These are phyloP conservation scores for Phalera bucephala DNA, from an alignment of 2,888 invertebrate genomes.

Conservation along the genomic window DNA sequence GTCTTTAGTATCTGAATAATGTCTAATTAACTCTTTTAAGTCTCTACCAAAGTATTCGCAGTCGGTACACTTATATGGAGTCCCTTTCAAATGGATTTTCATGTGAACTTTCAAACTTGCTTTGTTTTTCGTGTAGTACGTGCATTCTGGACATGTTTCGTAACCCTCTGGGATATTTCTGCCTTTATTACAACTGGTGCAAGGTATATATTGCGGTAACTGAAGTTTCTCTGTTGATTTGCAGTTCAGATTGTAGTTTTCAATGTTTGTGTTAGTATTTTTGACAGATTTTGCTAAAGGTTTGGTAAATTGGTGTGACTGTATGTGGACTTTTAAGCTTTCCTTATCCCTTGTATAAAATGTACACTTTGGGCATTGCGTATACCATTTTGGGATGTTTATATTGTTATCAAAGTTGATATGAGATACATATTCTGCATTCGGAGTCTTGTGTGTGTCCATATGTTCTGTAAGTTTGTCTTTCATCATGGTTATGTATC, in stretches of 20 bases:
- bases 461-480: slow-evolving; percentile 6
- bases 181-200: slow-evolving; percentile 3
- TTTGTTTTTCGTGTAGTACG: slow-evolving; percentile 7
- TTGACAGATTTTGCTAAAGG: no score
- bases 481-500: slow-evolving; percentile 16
- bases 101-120: slow-evolving; percentile 16
- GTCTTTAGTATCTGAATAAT: slow-evolving; percentile 13
- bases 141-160: slow-evolving; percentile 13
- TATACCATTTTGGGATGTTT: no score
- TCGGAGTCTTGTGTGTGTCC: slow-evolving; percentile 1
- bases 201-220: background rate
- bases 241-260: no score
- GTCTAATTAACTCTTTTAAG: slow-evolving; percentile 15
- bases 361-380: background rate
- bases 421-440: no score
- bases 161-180: slow-evolving; percentile 4
- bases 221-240: no score
- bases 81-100: slow-evolving; percentile 16
- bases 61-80: slow-evolving; percentile 21
- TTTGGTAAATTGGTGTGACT: no score
- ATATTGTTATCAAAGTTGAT: no score
- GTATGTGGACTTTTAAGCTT: no score
- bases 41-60: slow-evolving; percentile 12
- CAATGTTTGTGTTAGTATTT: no score
- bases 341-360: no score